These are phyloP conservation scores for Pycnonotus jocosus DNA, from an alignment of 2,113 vertebrate species.

Conservation along the genomic window DNA sequence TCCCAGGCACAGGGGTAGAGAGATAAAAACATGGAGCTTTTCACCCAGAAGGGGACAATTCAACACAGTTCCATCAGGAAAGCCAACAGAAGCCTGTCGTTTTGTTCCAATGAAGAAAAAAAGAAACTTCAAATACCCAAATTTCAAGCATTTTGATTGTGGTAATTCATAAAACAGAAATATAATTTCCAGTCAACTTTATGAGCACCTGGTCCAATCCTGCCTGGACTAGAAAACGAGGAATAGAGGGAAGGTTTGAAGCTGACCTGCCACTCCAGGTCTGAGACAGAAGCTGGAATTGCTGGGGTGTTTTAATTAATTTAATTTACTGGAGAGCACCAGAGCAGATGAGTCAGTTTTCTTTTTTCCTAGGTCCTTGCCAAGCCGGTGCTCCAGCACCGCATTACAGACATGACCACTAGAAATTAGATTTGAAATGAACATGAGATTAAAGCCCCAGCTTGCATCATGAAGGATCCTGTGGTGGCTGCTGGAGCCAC, in stretches of 20 bases:
- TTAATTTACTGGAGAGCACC: background rate
- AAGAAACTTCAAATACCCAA: background rate
- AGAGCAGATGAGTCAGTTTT: background rate
- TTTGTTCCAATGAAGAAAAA: background rate
- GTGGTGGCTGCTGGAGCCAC: background rate
- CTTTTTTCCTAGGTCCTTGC: background rate
- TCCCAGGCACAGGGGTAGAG: background rate
- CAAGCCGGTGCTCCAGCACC: background rate
- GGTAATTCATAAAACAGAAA: background rate
- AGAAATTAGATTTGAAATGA: background rate
- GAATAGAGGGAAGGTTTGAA: background rate
- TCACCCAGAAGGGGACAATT: background rate
- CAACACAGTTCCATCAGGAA: background rate
- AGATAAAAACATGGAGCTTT: background rate
- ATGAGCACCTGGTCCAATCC: background rate
- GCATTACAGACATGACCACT: background rate
- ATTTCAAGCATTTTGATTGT: background rate
- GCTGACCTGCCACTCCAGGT: background rate
- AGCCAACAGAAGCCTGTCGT: background rate
- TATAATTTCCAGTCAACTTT: background rate
- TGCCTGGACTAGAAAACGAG: background rate
- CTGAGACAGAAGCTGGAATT: background rate
- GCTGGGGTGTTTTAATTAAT: conserved; percentile 4
- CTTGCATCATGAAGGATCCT: background rate
- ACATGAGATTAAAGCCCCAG: background rate